A percentile compares a stretch with the other conserved stretches of the same genome.
Evolutionary conservation across 2,113 vertebrate genomes (phyloP).

Genomic region (Alectura lathami): DNA sequence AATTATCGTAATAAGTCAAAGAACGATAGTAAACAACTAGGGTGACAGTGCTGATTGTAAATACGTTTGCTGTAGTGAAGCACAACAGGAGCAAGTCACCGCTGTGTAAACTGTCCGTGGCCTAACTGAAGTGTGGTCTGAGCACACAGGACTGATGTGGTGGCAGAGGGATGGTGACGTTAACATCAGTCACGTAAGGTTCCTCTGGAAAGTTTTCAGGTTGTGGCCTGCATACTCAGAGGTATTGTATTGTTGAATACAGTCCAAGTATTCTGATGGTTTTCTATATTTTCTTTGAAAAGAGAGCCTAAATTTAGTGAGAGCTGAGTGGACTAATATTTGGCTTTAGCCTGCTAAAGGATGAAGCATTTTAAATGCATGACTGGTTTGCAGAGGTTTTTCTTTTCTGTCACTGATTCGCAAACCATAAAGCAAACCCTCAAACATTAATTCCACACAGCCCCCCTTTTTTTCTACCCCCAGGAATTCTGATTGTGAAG

Average conservation of each 20-base stretch:
- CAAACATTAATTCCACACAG: background rate
- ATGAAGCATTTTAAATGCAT: slow-evolving; percentile 11
- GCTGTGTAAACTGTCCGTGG: background rate
- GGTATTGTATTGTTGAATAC: background rate
- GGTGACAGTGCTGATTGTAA: background rate
- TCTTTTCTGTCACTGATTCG: too few relatives aligned
- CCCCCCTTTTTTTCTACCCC: background rate
- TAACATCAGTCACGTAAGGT: accelerated
- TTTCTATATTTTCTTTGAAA: slow-evolving; percentile 11
- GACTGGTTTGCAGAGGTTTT: background rate
- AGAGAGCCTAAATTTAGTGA: background rate
- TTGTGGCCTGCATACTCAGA: background rate
- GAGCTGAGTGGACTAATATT: background rate
- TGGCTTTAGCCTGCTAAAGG: background rate
- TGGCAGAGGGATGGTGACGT: background rate
- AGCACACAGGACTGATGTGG: background rate
- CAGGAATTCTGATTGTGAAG: background rate
- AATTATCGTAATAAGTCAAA: background rate
- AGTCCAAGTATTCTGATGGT: background rate
- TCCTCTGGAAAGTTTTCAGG: background rate
- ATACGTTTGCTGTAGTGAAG: background rate
- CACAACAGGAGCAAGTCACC: background rate
- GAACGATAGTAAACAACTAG: slow-evolving; percentile 16
- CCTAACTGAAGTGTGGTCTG: background rate
- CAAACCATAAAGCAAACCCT: slow-evolving; percentile 11